Base-by-base conservation (phyloP, 2,888 invertebrate genomes). In the Chrysolina americana region DNA sequence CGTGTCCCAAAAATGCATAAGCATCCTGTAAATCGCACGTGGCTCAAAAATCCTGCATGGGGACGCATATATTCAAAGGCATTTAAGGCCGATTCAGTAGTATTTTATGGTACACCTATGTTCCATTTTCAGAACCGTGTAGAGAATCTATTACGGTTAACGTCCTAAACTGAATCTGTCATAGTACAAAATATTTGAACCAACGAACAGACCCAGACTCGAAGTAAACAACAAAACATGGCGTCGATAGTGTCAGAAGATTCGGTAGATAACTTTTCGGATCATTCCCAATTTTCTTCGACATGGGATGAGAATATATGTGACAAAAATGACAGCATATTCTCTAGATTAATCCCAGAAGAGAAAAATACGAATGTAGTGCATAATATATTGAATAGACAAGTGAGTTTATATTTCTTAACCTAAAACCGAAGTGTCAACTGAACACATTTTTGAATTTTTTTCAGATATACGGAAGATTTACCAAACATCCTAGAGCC, bases 381-480 rank as follows among this genome's bases (percentile, higher is more conserved):
- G 23, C 77, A 73, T 23, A 84, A 83, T 80, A 65, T 85, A 73
- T 68, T 79, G 70, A 86, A 85, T 81, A 81, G 85, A 82, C 82
- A 85, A 83, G 85, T 85, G 80, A 77, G 79, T 80, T 73, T 74
- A 63, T 66, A 41, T 56, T 50, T 50, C 75, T 72, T 84, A 86
- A 85, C 85, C 85, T 84, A 76, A 79, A 81, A 83, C 78, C 64
- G 68, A 75, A 71, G 79, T 71, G 76, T 76, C 68, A 76, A 76
- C 74, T 73, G 68, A 76, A 81, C 73, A 75, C 66, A 73, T 73
- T 76, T 69, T 59, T 70, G 76, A 65, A 78, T 77, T 78, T 41
- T 76, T 85, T 85, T 48, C 76, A 88, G 88, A 79, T 87, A 63
- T 88, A 86, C 78, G 88, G 88, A 75, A 79, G 86, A 76, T 86